Evolutionary conservation across 2,797 vertebrate genomes (phyloP), one percentile per base, ranked within the genome.

Genomic region (Acipenser transmontanus): DNA sequence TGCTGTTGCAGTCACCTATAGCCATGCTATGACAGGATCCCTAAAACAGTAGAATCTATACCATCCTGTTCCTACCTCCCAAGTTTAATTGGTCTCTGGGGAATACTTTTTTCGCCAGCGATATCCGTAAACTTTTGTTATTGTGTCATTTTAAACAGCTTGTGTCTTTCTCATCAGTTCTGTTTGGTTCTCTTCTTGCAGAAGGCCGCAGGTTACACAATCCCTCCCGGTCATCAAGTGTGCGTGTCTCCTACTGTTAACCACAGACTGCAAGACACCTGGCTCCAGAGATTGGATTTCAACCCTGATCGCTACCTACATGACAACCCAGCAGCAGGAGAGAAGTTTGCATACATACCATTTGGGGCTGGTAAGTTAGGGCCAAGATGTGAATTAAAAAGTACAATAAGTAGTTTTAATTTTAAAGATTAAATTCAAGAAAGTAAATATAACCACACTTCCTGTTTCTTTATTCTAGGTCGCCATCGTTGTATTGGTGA

Each of bases 401-500:
- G 6, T 11, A 59, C 20, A 14, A 50, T 7, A 20, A 1, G 2
- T 2, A 64, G 3, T 14, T 0, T 8, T 62, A 47, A 17, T 2
- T 11, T 69, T 34, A 34, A 52, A 52, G 51, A 52, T 52, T 8
- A 52, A 52, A 8, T 34, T 34, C 2, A 34, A 34, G 4, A 34
- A 34, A 34, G 34, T 34, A 34, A 3, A 34, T 34, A 34, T 34
- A 34, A 34, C 34, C 34, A 34, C 34, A 34, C 34, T 34, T 34
- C 34, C 34, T 34, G 34, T 34, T 34, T 34, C 34, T 34, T 34
- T 34, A 34, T 34, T 70, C 10, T 68, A 99, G 97, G 97, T 7
- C 96, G 97, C 17, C 97, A 99, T 72, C 95, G 97, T 64, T 99
- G 97, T 77, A 98, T 99, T 13, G 97, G 97, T 66, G 97, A 99